Base-by-base conservation (phyloP, 2,888 invertebrate species). In the Melanostoma mellinum region DNA sequence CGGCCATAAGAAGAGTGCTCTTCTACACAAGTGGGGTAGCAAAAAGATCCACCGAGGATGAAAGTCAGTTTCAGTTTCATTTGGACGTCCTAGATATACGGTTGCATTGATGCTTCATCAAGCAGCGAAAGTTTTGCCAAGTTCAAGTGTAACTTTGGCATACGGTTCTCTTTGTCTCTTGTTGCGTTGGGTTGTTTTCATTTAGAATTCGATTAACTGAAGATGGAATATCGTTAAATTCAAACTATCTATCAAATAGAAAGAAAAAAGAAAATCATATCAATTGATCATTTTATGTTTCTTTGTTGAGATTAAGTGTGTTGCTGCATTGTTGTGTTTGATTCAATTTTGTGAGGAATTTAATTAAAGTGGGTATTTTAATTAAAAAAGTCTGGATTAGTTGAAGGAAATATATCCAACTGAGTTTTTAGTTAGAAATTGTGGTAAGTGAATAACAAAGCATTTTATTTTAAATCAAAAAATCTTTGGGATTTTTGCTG, bases 31-130 rank as follows among this genome's bases (percentile, higher is more conserved):
- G 9, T 46, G 44, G 61, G 61, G 75, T 75, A 69, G 48, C 65
- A n/a, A 38, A 58, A 80, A 56, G 71, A 55, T 58, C 58, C 35
- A 52, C 68, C 72, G 72, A 77, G 35, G 72, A 82, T 63, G 81
- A 69, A 82, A 82, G 77, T 82, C 81, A 65, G 63, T 82, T 82
- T 84, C 84, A 84, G 84, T 84, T 84, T 84, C 79, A 42, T 79
- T 84, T 78, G 67, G 74, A 84, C 84, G 75, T 81, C 76, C 72
- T 81, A 81, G 81, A 76, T 68, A 81, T 20, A 58, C 73, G 78
- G 82, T 84, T 65, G 73, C 9, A 35, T 38, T 44, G 56, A 48
- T 53, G 63, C 35, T 53, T 33, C 20, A 44, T 1, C 9, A 40
- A 10, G 36, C 38, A 60, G 42, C n/a, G 53, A 53, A 52, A 56